These are phyloP conservation scores for Eleutherodactylus coqui DNA, from an alignment of 2,797 vertebrate genomes.

Conservation along the genomic window DNA sequence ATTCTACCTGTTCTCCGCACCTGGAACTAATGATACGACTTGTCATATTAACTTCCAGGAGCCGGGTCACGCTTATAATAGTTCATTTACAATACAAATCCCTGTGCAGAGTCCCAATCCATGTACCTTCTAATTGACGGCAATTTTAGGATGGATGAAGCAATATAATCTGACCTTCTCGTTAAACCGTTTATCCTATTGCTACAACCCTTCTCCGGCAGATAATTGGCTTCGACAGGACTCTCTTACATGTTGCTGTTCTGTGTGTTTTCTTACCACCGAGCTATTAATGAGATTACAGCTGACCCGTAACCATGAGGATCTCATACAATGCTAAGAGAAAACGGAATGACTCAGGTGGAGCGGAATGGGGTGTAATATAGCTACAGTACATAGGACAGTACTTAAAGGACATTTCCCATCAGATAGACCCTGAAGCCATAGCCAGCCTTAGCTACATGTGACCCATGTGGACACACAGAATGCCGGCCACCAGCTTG, in stretches of 20 bases:
- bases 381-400: too few relatives aligned
- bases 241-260: neutral
- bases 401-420: neutral
- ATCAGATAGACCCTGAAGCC: too few relatives aligned
- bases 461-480: too few relatives aligned
- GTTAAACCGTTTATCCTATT: neutral
- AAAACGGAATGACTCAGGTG: neutral
- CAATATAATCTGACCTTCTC: neutral
- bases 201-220: neutral
- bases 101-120: neutral
- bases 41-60: neutral
- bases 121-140: constrained; percentile 40
- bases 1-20: neutral
- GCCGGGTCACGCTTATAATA: constrained; percentile 8
- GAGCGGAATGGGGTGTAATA: neutral
- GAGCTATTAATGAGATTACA: neutral
- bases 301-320: neutral
- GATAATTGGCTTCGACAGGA: constrained; percentile 4
- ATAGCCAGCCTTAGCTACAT: too few relatives aligned
- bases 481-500: too few relatives aligned
- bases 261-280: neutral
- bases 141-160: constrained; percentile 20
- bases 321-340: neutral
- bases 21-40: constrained; percentile 10
- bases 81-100: constrained; percentile 40